Percentiles rank a stretch among this genome's conserved stretches.
These are phyloP conservation scores for Triplophysa tibetana DNA, from an alignment of 2,113 vertebrate species.

Conservation along the genomic window DNA sequence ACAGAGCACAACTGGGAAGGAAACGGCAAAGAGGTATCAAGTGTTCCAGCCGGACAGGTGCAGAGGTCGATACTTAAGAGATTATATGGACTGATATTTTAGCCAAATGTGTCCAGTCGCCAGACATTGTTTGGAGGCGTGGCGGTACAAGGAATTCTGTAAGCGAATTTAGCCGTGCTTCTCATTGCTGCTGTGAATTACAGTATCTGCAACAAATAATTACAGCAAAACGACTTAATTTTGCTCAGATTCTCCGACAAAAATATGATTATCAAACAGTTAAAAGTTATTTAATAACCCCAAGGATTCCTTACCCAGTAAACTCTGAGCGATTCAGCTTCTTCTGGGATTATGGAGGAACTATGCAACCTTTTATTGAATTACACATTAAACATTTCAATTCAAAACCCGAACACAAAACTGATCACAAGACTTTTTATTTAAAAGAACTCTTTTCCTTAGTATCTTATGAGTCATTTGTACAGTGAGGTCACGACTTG, in stretches of 20 bases:
- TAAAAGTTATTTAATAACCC: no score
- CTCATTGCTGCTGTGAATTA: neutral
- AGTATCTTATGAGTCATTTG: conserved; percentile 24
- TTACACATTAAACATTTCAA: neutral
- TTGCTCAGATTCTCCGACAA: no score
- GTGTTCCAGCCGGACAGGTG: conserved; percentile 71
- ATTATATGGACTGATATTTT: conserved; percentile 42
- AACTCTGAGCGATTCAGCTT: no score
- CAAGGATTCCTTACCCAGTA: no score
- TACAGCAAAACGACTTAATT: no score
- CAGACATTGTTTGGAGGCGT: conserved; percentile 29
- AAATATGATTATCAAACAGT: no score
- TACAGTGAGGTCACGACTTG: conserved; percentile 46
- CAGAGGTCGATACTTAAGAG: conserved; percentile 60
- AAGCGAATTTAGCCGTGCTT: neutral
- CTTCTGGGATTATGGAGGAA: no score
- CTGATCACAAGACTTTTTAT: neutral
- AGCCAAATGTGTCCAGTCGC: conserved; percentile 45
- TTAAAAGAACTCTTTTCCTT: conserved; percentile 24
- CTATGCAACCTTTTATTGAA: neutral
- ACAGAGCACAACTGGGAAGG: conserved; percentile 64
- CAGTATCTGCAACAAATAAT: neutral
- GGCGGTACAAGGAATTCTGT: neutral
- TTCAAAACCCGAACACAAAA: conserved; percentile 5
- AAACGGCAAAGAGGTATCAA: conserved; percentile 61